These are phyloP conservation scores for Carlito syrichta DNA, from an alignment of 2,113 vertebrate genomes.

Conservation along the genomic window DNA sequence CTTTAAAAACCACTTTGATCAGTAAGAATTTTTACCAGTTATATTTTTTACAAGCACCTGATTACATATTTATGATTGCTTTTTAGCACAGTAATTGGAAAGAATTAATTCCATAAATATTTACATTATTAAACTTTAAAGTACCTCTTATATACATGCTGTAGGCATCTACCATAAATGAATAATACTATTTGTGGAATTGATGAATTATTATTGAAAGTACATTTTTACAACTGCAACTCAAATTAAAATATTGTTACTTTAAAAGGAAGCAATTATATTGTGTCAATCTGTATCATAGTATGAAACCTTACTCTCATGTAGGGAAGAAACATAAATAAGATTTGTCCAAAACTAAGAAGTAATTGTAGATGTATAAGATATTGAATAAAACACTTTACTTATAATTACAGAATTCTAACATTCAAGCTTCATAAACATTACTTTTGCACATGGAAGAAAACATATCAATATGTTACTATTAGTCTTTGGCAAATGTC, in stretches of 20 bases:
- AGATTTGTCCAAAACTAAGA: neutral
- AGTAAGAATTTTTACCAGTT: neutral
- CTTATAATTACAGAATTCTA: neutral
- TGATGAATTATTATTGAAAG: too few relatives aligned
- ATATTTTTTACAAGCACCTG: neutral
- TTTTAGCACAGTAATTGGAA: neutral
- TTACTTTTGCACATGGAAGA: conserved; percentile 6
- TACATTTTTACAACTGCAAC: neutral
- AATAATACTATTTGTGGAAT: neutral
- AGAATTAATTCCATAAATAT: neutral
- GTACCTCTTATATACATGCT: neutral
- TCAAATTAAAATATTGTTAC: conserved; percentile 15
- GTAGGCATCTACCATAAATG: neutral
- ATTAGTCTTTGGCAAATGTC: neutral
- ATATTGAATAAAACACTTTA: neutral
- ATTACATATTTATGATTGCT: neutral
- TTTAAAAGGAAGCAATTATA: conserved; percentile 37
- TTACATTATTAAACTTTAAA: neutral
- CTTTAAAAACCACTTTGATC: conserved; percentile 6
- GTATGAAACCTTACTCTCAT: neutral
- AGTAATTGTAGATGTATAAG: neutral
- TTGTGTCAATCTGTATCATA: neutral
- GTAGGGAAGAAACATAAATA: neutral
- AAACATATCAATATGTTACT: neutral
- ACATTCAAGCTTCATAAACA: neutral